Evolutionary conservation across 1,140 invertebrate species (phyloP).

Genomic region (Drosophila willistoni): DNA sequence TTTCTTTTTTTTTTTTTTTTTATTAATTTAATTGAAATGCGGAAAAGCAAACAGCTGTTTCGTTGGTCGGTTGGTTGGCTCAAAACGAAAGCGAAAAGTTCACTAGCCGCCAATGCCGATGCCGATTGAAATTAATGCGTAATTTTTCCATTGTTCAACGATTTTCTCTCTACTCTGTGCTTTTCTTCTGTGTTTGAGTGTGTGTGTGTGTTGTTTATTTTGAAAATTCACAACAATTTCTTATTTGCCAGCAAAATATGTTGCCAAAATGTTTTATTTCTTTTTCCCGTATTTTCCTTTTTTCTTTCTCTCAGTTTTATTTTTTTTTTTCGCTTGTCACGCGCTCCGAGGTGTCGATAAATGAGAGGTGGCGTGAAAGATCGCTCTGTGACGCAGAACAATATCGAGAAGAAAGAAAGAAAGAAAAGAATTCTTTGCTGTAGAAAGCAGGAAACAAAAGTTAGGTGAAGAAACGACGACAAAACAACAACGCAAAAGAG

Average conservation of each 20-base stretch:
- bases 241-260: conserved; percentile 22
- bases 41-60: conserved; percentile 58
- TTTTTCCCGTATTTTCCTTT: conserved; percentile 24
- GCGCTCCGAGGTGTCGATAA: conserved; percentile 53
- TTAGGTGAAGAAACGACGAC: not conserved
- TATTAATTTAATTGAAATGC: conserved; percentile 46
- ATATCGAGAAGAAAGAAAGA: conserved; percentile 22
- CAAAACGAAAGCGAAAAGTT: conserved; percentile 66
- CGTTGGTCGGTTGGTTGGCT: not conserved
- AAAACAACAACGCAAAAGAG: conserved; percentile 6
- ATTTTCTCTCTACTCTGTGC: conserved; percentile 28
- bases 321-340: conserved; percentile 47
- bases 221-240: conserved; percentile 46
- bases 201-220: conserved; percentile 12
- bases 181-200: not conserved
- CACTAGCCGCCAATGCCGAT: conserved; percentile 43
- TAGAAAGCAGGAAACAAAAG: conserved; percentile 32
- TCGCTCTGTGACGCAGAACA: conserved; percentile 29
- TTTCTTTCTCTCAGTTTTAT: conserved; percentile 24
- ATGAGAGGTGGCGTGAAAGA: not conserved
- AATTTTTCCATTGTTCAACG: conserved; percentile 50
- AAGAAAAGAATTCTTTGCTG: conserved; percentile 45
- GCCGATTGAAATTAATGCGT: conserved; percentile 47
- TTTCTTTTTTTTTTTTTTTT: conserved; percentile 23
- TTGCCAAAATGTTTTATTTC: conserved; percentile 57